Percentiles rank a stretch among this genome's conserved stretches.
These are phyloP conservation scores for Erpetoichthys calabaricus DNA, from an alignment of 2,797 vertebrate genomes.

Conservation along the genomic window DNA sequence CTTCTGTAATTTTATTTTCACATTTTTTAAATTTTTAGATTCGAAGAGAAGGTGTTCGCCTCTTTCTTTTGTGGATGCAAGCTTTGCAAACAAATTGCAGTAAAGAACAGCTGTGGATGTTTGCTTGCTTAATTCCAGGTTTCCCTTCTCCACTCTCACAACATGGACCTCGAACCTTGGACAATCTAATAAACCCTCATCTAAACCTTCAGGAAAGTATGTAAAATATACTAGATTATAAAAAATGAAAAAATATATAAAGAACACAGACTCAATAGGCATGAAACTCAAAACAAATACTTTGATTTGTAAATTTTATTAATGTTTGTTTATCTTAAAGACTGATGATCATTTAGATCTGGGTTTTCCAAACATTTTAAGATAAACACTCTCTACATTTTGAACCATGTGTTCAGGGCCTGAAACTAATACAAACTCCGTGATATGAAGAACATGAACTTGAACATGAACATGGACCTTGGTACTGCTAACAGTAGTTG, in stretches of 20 bases:
- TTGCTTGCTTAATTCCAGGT: conserved; percentile 92
- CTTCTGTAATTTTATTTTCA: neutral
- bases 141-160: conserved; percentile 82
- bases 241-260: neutral
- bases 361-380: too few species aligned
- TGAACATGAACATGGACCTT: too few species aligned
- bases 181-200: conserved; percentile 85
- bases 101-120: conserved; percentile 89
- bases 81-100: conserved; percentile 84
- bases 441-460: too few species aligned
- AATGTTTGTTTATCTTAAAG: too few species aligned
- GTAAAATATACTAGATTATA: conserved; percentile 22
- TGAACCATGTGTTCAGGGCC: too few species aligned
- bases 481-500: too few species aligned
- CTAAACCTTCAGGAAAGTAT: conserved; percentile 85
- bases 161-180: conserved; percentile 79
- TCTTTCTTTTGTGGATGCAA: conserved; percentile 96
- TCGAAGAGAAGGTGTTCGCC: conserved; percentile 85
- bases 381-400: too few species aligned
- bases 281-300: too few species aligned
- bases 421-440: too few species aligned
- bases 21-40: conserved; percentile 49
- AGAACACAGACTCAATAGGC: too few species aligned
- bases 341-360: too few species aligned
- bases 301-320: too few species aligned